Conservation (phyloP, 2,888 invertebrate species). For the Tenthredo mesomela region DNA sequence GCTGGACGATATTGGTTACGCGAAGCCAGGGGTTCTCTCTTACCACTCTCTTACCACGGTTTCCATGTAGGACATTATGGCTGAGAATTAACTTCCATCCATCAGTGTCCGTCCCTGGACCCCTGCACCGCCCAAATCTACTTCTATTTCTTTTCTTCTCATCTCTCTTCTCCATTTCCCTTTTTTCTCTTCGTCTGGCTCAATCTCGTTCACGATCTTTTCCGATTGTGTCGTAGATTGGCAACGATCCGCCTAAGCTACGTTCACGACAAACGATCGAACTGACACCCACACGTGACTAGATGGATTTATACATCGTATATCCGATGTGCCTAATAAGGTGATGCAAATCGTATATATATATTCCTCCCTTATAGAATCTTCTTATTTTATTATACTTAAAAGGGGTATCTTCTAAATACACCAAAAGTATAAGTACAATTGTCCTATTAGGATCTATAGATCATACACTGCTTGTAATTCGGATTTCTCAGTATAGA, state of each 20-base stretch:
- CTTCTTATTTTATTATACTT: neutral
- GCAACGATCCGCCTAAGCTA: conserved; percentile 42
- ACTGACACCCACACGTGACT: conserved; percentile 13
- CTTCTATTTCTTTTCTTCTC: conserved; percentile 49
- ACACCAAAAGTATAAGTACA: too few relatives aligned
- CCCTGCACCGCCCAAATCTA: conserved; percentile 43
- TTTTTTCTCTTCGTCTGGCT: conserved; percentile 1
- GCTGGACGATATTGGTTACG: conserved; percentile 51
- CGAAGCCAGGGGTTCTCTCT: conserved; percentile 47
- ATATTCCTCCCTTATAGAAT: neutral
- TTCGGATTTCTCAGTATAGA: too few relatives aligned
- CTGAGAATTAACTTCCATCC: conserved; percentile 51
- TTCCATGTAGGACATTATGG: conserved; percentile 50
- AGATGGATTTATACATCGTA: conserved; percentile 1
- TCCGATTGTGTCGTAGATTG: conserved; percentile 48
- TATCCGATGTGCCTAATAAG: neutral
- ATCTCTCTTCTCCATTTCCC: conserved; percentile 1
- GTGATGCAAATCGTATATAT: neutral
- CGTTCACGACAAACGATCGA: conserved; percentile 29
- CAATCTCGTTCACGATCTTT: conserved; percentile 42
- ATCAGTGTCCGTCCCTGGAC: conserved; percentile 48
- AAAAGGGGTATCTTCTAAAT: neutral
- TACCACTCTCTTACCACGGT: conserved; percentile 41
- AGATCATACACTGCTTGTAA: too few relatives aligned
- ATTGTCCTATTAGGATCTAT: too few relatives aligned